Evolutionary conservation across 1,140 invertebrate species (phyloP), one percentile per base, ranked within the genome.

Genomic region (Oncopeltus fasciatus): DNA sequence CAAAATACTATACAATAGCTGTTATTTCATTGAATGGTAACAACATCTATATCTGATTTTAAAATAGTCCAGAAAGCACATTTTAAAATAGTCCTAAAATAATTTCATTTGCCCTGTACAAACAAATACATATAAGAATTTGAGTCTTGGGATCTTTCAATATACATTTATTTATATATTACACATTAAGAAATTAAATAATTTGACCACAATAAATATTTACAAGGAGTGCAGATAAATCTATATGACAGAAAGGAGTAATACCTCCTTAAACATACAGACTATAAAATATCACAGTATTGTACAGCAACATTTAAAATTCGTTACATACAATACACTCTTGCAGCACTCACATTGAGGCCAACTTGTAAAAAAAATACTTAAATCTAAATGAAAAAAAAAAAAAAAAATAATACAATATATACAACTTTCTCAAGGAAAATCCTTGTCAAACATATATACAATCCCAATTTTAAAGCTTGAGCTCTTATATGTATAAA

Each of bases 341-440:
- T 11, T 24, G 14, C 24, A 24, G 26, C 49, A 53, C 49, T 53
- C 49, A 4, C 2, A 24, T 26, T 26, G n/a, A 14, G 49, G 18
- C 49, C 24, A 53, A 24, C 16, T 24, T 53, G 26, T 53, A 53
- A n/a, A n/a, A 53, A 53, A 53, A 53, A 53, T 53, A 53, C 49
- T 53, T 53, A 53, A 53, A 53, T 53, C 49, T 53, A 53, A 53
- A 53, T 24, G 21, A 49, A 49, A 53, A 53, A 53, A 53, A 24
- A 24, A 53, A 53, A 49, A 49, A 53, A 53, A 53, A 53, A 24
- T 53, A 53, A 53, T 53, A 53, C 49, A 53, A 53, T 53, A 53
- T 53, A 53, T 53, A 53, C 49, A 53, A 26, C 21, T 53, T 53
- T 53, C 24, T 21, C 49, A 53, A 53, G 49, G 49, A 53, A 24